These are phyloP conservation scores for Gymnocheta viridis DNA, from an alignment of 2,888 invertebrate genomes.

Conservation along the genomic window DNA sequence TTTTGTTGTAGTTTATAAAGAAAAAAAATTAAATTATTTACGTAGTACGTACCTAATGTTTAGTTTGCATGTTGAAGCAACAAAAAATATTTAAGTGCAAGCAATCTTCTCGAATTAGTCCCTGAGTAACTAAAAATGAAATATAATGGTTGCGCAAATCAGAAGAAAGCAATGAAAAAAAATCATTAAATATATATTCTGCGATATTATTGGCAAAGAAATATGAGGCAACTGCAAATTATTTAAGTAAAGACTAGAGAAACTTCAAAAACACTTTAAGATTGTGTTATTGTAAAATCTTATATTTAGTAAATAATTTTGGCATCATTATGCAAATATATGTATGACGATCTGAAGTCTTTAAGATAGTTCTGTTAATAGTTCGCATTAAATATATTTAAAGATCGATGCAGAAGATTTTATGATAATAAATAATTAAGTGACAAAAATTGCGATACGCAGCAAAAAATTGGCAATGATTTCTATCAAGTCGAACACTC, in stretches of 20 bases:
- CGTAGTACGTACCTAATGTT: conserved; percentile 54
- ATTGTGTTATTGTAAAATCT: background rate
- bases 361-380: too few relatives aligned
- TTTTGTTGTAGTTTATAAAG: conserved; percentile 17
- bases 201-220: conserved; percentile 16
- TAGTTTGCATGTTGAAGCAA: conserved; percentile 43
- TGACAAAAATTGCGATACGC: too few relatives aligned
- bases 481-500: too few relatives aligned
- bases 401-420: too few relatives aligned
- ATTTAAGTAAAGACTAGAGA: background rate
- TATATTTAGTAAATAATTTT: background rate
- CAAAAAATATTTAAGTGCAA: background rate
- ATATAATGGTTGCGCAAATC: conserved; percentile 11
- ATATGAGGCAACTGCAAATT: conserved; percentile 12
- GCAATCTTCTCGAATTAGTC: background rate
- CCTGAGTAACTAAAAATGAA: conserved; percentile 27
- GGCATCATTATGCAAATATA: too few relatives aligned
- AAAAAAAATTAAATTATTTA: conserved; percentile 14
- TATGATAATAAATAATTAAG: too few relatives aligned
- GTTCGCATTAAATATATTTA: too few relatives aligned
- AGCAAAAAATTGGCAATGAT: too few relatives aligned
- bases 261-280: background rate
- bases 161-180: conserved; percentile 18
- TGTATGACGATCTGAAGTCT: too few relatives aligned
- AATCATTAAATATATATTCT: conserved; percentile 14